Percentiles rank a stretch among this genome's conserved stretches.
phyloP scores from a whole-genome alignment of 2,888 invertebrate species.

The Parascotia fuliginaria region DNA sequence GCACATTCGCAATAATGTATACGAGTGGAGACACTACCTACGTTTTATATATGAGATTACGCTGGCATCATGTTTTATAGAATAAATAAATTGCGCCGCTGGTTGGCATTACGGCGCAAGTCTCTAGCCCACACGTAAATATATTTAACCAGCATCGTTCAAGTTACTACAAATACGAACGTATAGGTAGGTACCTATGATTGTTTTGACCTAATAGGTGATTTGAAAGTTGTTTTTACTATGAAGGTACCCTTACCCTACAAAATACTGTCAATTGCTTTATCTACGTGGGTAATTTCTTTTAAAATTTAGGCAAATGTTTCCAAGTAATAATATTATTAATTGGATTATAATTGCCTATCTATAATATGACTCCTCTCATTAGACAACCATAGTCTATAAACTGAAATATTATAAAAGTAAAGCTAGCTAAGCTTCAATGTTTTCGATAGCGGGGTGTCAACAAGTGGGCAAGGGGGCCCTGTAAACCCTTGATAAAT shows the following conservation, averaged over 20 bases:
- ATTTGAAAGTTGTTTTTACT: background rate
- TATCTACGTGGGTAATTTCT: no score
- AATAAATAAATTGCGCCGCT: slow-evolving; percentile 32
- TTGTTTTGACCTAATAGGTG: background rate
- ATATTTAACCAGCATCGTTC: slow-evolving; percentile 34
- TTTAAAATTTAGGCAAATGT: no score
- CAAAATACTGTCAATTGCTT: no score
- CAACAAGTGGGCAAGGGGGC: slow-evolving; percentile 24
- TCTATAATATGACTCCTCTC: no score
- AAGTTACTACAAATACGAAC: slow-evolving; percentile 19
- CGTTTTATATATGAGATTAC: slow-evolving; percentile 16
- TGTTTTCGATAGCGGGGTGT: slow-evolving; percentile 17
- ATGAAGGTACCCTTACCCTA: no score
- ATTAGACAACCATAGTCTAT: background rate
- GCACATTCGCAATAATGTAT: slow-evolving; percentile 60
- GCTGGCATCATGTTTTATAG: slow-evolving; percentile 4
- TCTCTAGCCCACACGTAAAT: slow-evolving; percentile 45
- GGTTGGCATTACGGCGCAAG: slow-evolving; percentile 59
- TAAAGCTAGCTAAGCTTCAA: background rate
- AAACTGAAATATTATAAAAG: background rate
- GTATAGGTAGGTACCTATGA: background rate
- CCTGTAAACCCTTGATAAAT: slow-evolving; percentile 50
- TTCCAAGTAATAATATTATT: no score
- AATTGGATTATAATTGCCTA: no score
- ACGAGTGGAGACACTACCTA: slow-evolving; percentile 18